Evolutionary conservation across 1,140 invertebrate genomes (phyloP).

Genomic region (Conus ventricosus): DNA sequence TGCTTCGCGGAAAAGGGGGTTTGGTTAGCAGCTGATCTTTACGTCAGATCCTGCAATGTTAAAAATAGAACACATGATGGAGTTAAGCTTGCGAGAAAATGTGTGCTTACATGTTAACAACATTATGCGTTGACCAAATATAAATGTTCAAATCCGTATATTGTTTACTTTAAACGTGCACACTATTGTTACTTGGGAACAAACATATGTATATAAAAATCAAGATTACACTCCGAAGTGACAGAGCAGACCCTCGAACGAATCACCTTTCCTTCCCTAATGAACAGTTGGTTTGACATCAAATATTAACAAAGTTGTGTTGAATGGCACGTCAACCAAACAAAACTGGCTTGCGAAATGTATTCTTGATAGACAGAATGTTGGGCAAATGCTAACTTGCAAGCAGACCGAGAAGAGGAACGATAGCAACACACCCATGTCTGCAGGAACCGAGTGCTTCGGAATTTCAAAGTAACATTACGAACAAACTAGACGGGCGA

Average conservation of each 20-base stretch:
- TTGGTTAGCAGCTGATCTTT: constrained; percentile 32
- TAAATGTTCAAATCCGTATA: background rate
- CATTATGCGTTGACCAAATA: too few relatives aligned
- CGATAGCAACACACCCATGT: background rate
- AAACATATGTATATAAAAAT: too few relatives aligned
- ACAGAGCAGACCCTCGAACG: too few relatives aligned
- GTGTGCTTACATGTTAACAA: too few relatives aligned
- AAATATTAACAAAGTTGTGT: background rate
- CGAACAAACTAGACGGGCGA: background rate
- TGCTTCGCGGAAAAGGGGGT: constrained; percentile 32
- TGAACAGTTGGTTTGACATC: background rate
- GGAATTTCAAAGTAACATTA: background rate
- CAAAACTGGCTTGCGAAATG: too few relatives aligned
- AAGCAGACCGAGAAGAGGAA: background rate
- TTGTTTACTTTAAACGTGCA: background rate
- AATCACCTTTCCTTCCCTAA: background rate
- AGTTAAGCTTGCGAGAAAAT: background rate
- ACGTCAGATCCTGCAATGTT: constrained; percentile 33
- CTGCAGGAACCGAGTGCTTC: background rate
- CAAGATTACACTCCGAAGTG: too few relatives aligned
- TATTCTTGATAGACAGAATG: too few relatives aligned
- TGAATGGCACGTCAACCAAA: background rate
- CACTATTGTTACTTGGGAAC: too few relatives aligned
- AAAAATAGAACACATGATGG: constrained; percentile 20
- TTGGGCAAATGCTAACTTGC: too few relatives aligned